These are phyloP conservation scores for Drosophila percnosoma DNA, from an alignment of 2,888 invertebrate genomes.

Conservation along the genomic window DNA sequence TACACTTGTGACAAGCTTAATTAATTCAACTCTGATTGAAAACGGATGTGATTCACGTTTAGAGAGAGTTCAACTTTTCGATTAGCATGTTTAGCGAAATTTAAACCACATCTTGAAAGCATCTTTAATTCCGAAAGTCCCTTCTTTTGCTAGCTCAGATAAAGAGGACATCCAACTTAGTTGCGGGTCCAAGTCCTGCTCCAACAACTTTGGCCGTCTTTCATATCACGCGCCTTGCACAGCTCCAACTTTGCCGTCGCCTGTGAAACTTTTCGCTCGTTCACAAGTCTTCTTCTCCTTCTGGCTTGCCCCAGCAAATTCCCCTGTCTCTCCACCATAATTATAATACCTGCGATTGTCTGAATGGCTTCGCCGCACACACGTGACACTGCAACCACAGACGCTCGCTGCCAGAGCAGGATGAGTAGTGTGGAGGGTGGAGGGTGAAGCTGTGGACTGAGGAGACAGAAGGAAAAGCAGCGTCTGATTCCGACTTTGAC, in stretches of 20 bases:
- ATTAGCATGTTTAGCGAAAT: constrained; percentile 42
- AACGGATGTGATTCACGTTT: constrained; percentile 26
- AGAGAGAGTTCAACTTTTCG: constrained; percentile 25
- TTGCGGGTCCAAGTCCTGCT: constrained; percentile 22
- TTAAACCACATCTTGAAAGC: constrained; percentile 17
- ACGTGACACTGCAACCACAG: constrained; percentile 69
- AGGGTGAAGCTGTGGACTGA: not conserved
- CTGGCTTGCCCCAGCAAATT: constrained; percentile 9
- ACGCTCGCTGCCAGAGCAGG: constrained; percentile 17
- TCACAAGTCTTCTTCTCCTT: constrained; percentile 26
- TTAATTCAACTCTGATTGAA: constrained; percentile 65
- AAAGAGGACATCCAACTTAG: constrained; percentile 34
- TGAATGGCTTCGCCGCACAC: constrained; percentile 66
- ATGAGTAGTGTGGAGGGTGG: not conserved
- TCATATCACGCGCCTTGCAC: constrained; percentile 70
- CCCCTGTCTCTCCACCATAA: constrained; percentile 43
- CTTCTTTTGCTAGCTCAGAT: constrained; percentile 19
- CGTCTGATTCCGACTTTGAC: constrained; percentile 39
- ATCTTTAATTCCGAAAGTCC: constrained; percentile 32
- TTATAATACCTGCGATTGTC: constrained; percentile 76
- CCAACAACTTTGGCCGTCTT: constrained; percentile 72
- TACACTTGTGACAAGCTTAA: constrained; percentile 56
- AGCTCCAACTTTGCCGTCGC: constrained; percentile 64
- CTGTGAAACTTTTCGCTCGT: constrained; percentile 54
- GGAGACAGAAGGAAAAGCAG: constrained; percentile 5